Evolutionary conservation across 2,888 invertebrate genomes (phyloP).

Genomic region (Pollenia angustigena): DNA sequence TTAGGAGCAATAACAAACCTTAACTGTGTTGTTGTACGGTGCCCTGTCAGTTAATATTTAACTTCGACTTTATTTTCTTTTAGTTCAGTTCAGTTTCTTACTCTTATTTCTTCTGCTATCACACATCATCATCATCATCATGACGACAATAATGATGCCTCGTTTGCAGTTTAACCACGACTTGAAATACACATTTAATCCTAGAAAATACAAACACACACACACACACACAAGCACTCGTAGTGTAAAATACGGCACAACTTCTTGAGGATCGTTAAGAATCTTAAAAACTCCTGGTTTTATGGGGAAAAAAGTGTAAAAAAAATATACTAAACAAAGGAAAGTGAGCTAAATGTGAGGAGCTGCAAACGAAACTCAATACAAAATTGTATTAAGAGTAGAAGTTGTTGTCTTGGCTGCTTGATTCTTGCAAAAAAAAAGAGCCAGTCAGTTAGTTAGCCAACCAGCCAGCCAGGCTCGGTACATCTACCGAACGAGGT

Average conservation of each 20-base stretch:
- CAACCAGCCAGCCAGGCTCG: conserved; percentile 32
- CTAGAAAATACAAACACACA: conserved; percentile 43
- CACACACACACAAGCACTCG: neutral
- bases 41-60: conserved; percentile 70
- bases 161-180: conserved; percentile 73
- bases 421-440: neutral
- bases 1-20: conserved; percentile 40
- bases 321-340: conserved; percentile 64
- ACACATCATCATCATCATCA: conserved; percentile 63
- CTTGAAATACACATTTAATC: conserved; percentile 68
- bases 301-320: conserved; percentile 26
- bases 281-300: conserved; percentile 45
- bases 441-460: conserved; percentile 13
- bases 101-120: conserved; percentile 58
- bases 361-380: conserved; percentile 55
- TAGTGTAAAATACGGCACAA: conserved; percentile 46
- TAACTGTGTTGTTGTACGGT: conserved; percentile 66
- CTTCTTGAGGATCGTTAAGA: conserved; percentile 59
- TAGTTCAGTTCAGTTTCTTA: conserved; percentile 36
- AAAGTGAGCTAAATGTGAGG: conserved; percentile 66
- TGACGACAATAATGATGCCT: conserved; percentile 66
- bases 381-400: conserved; percentile 54
- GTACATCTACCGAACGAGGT: neutral
- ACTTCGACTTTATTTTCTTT: conserved; percentile 60
- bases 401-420: conserved; percentile 10